Percentiles rank a stretch among this genome's conserved stretches.
These are phyloP conservation scores for Adineta ricciae DNA, from an alignment of 2,888 invertebrate species.

Conservation along the genomic window DNA sequence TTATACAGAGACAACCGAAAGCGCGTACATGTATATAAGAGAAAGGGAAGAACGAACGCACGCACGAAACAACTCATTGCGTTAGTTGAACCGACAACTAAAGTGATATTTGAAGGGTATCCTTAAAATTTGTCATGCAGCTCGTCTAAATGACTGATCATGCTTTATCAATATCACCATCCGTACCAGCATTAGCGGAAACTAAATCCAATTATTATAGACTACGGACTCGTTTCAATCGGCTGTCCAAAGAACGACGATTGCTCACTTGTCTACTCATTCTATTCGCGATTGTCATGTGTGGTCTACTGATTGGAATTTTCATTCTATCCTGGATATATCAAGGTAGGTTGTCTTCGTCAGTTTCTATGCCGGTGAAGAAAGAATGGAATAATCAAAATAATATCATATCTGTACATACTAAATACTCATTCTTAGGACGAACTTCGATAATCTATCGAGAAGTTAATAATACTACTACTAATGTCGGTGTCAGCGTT, in stretches of 20 bases:
- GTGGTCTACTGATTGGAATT: not conserved
- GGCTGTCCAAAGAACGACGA: not conserved
- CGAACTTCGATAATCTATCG: not conserved
- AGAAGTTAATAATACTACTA: not conserved
- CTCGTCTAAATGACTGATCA: not conserved
- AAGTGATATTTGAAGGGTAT: constrained; percentile 7
- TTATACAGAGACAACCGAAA: not conserved
- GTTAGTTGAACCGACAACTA: not conserved
- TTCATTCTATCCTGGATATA: not conserved
- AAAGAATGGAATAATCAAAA: too few relatives aligned
- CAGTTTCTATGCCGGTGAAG: too few relatives aligned
- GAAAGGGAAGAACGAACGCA: not conserved
- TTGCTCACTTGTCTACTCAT: not conserved
- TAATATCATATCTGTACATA: too few relatives aligned
- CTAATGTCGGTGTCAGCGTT: not conserved
- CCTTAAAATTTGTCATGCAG: not conserved
- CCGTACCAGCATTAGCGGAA: not conserved
- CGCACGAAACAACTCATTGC: not conserved
- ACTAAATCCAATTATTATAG: not conserved
- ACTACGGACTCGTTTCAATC: not conserved
- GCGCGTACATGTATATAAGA: not conserved
- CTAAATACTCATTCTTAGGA: not conserved
- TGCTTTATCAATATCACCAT: not conserved
- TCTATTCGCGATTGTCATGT: not conserved
- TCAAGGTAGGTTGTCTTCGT: not conserved